A percentile compares a stretch with the other conserved stretches of the same genome.
Conservation (phyloP, 2,113 vertebrate species). For the Cromileptes altivelis region DNA sequence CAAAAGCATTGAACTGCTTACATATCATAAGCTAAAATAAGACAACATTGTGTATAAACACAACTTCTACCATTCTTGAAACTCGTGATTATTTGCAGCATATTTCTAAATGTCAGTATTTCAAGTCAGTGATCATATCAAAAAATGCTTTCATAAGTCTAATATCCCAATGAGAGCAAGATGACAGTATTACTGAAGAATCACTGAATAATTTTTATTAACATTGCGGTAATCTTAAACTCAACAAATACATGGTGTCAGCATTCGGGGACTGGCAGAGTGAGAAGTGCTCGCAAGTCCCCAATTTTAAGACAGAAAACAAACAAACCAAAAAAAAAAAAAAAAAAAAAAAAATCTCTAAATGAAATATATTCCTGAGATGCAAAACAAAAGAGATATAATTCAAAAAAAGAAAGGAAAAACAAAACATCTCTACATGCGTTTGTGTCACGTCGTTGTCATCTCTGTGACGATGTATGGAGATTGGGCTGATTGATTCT, state of each 20-base stretch:
- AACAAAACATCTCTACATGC: constrained; percentile 40
- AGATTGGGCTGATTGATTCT: constrained; percentile 54
- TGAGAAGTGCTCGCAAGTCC: constrained; percentile 62
- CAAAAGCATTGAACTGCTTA: constrained; percentile 55
- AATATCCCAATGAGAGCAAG: constrained; percentile 59
- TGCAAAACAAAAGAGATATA: constrained; percentile 71
- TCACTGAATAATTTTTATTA: constrained; percentile 81
- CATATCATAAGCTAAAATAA: constrained; percentile 46
- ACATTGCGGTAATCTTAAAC: constrained; percentile 78
- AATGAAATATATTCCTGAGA: constrained; percentile 83
- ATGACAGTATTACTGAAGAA: constrained; percentile 78
- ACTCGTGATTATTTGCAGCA: constrained; percentile 66
- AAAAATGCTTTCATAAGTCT: constrained; percentile 28
- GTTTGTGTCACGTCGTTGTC: constrained; percentile 53
- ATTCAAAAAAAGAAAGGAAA: constrained; percentile 24
- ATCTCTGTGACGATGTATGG: constrained; percentile 25
- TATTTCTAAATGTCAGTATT: constrained; percentile 64
- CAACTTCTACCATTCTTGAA: constrained; percentile 25
- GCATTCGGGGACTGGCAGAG: constrained; percentile 67
- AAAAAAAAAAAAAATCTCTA: constrained; percentile 32
- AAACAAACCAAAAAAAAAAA: constrained; percentile 30
- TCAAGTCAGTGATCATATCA: constrained; percentile 52
- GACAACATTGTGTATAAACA: constrained; percentile 45
- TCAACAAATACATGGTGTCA: constrained; percentile 81
- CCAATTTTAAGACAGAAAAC: constrained; percentile 53